Evolutionary conservation across 2,113 vertebrate genomes (phyloP).

Genomic region (Tenebrosternarchus preto): DNA sequence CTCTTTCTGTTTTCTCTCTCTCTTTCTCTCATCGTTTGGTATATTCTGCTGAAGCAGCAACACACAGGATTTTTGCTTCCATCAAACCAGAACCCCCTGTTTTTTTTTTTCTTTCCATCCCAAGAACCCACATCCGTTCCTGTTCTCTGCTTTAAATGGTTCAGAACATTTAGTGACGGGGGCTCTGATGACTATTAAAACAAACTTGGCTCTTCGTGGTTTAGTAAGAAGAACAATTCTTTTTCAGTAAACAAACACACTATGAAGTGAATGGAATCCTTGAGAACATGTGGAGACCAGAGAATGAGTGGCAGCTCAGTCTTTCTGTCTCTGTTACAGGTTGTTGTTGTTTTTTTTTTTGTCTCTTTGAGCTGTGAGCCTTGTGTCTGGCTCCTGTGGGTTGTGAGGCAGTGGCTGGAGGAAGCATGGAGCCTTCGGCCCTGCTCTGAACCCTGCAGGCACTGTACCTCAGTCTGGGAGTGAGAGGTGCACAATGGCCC

Average conservation of each 20-base stretch:
- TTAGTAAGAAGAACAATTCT: slow-evolving; percentile 9
- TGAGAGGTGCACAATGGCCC: slow-evolving; percentile 41
- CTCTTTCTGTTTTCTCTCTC: slow-evolving; percentile 3
- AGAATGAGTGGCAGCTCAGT: neutral
- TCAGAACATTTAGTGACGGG: slow-evolving; percentile 33
- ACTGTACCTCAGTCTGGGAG: slow-evolving; percentile 41
- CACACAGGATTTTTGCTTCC: slow-evolving; percentile 61
- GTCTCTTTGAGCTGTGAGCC: slow-evolving; percentile 30
- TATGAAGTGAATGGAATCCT: neutral
- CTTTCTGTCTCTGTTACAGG: slow-evolving; percentile 19
- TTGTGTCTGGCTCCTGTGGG: slow-evolving; percentile 31
- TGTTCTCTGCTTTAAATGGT: slow-evolving; percentile 48
- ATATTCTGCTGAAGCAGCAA: slow-evolving; percentile 65
- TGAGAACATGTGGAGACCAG: neutral
- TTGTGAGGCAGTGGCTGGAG: neutral
- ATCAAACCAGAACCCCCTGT: slow-evolving; percentile 45
- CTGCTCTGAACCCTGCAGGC: slow-evolving; percentile 45
- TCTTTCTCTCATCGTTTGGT: slow-evolving; percentile 53
- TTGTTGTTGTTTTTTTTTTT: slow-evolving; percentile 38
- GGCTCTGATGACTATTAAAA: slow-evolving; percentile 43
- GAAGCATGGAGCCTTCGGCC: slow-evolving; percentile 31
- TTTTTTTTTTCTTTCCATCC: slow-evolving; percentile 38
- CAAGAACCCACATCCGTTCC: slow-evolving; percentile 54
- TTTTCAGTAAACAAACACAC: slow-evolving; percentile 27
- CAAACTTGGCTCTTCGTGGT: slow-evolving; percentile 22